Evolutionary conservation across 2,797 vertebrate genomes (phyloP).

Genomic region (Ambastaia sidthimunki): DNA sequence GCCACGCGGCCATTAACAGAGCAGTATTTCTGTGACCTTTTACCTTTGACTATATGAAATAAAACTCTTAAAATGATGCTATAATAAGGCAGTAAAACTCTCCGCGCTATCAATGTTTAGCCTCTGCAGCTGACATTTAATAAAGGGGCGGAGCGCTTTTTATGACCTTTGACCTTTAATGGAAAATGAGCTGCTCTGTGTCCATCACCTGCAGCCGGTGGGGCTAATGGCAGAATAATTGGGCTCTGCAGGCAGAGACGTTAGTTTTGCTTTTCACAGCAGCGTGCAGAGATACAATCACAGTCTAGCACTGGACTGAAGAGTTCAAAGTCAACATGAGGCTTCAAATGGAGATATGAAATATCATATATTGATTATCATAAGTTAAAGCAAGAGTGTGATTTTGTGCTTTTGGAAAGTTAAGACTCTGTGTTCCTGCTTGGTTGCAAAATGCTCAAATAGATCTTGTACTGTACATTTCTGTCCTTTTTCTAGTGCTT

Average conservation of each 20-base stretch:
- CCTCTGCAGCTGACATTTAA: slow-evolving; percentile 13
- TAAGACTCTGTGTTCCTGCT: no score
- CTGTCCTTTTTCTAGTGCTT: no score
- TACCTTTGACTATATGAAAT: slow-evolving; percentile 25
- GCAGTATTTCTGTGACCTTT: slow-evolving; percentile 20
- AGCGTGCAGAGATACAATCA: background rate
- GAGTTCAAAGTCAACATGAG: background rate
- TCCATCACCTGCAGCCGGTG: background rate
- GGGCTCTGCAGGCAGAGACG: background rate
- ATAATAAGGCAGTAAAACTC: slow-evolving; percentile 4
- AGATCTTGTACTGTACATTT: no score
- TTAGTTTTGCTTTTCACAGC: background rate
- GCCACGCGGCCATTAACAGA: slow-evolving; percentile 15
- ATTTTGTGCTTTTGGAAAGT: no score
- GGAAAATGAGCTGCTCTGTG: slow-evolving; percentile 5
- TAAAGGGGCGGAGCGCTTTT: slow-evolving; percentile 1
- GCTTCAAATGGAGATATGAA: background rate
- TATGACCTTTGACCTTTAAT: slow-evolving; percentile 10
- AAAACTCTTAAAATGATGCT: background rate
- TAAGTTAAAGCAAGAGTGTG: no score
- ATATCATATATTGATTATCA: no score
- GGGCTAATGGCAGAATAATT: slow-evolving; percentile 21
- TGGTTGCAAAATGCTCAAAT: no score
- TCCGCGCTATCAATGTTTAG: background rate
- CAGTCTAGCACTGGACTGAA: background rate